A percentile compares a stretch with the other conserved stretches of the same genome.
Conservation (phyloP, 2,888 invertebrate species). For the Fragum fragum region DNA sequence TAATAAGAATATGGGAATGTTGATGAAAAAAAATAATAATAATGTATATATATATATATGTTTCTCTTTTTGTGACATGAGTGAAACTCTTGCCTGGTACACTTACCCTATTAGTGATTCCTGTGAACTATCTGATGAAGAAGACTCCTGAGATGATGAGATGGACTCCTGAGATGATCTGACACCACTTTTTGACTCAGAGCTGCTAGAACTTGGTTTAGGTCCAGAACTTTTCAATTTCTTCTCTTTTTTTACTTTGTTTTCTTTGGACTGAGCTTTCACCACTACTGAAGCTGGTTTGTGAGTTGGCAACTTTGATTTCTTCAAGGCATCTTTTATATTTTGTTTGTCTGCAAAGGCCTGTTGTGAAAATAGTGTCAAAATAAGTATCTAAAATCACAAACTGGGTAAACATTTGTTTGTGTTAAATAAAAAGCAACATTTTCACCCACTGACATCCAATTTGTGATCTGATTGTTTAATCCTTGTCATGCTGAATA, state of each 20-base stretch:
- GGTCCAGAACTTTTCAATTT: conserved; percentile 35
- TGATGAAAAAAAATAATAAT: too few species aligned
- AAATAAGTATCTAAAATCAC: too few species aligned
- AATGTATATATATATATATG: too few species aligned
- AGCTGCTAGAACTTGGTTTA: conserved; percentile 39
- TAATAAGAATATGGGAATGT: too few species aligned
- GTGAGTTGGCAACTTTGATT: conserved; percentile 56
- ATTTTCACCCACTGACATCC: too few species aligned
- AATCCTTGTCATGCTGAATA: too few species aligned
- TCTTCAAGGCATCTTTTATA: conserved; percentile 66
- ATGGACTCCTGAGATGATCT: conserved; percentile 60
- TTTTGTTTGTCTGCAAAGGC: conserved; percentile 69
- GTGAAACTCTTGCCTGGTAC: too few species aligned
- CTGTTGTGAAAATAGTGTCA: conserved; percentile 50
- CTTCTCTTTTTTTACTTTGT: conserved; percentile 49
- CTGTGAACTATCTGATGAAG: conserved; percentile 59
- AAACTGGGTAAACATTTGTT: too few species aligned
- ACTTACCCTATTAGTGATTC: conserved; percentile 48
- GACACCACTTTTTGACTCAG: conserved; percentile 52
- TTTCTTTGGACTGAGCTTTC: conserved; percentile 52
- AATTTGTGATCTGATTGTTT: too few species aligned
- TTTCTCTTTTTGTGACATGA: too few species aligned
- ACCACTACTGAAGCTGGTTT: conserved; percentile 33
- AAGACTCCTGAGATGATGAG: conserved; percentile 51
- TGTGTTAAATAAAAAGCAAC: too few species aligned